Conservation (phyloP, 2,113 vertebrate species). For the Sander lucioperca region DNA sequence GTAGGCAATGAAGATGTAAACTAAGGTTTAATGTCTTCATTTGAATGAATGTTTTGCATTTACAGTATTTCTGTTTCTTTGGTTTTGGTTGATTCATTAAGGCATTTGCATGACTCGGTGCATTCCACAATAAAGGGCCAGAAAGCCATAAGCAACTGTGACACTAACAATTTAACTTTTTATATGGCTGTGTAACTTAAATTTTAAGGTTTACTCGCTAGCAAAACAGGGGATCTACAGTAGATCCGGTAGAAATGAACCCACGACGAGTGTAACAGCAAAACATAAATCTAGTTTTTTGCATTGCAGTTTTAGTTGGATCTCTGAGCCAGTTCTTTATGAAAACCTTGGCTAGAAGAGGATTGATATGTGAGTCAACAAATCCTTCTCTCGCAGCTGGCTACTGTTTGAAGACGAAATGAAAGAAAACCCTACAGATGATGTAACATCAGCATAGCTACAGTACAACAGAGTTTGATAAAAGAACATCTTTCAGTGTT, state of each 20-base stretch:
- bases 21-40: neutral
- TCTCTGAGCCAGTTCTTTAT: conserved; percentile 31
- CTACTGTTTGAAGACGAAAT: conserved; percentile 52
- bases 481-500: conserved; percentile 32
- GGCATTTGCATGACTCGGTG: neutral
- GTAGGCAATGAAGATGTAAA: neutral
- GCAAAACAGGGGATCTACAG: neutral
- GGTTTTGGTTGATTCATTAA: conserved; percentile 23
- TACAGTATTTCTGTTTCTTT: neutral
- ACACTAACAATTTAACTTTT: neutral
- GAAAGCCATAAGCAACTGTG: neutral
- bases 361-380: conserved; percentile 49
- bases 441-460: conserved; percentile 33
- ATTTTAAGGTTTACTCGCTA: neutral
- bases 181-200: neutral
- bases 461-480: conserved; percentile 10
- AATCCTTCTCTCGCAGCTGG: conserved; percentile 57
- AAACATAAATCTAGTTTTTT: conserved; percentile 20
- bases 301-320: conserved; percentile 12
- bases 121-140: neutral
- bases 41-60: neutral
- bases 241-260: conserved; percentile 22
- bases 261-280: neutral
- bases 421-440: conserved; percentile 34
- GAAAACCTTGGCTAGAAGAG: conserved; percentile 39